phyloP scores from a whole-genome alignment of 64 coral and sea anemone genomes.

The Stichodactyla helianthus region DNA sequence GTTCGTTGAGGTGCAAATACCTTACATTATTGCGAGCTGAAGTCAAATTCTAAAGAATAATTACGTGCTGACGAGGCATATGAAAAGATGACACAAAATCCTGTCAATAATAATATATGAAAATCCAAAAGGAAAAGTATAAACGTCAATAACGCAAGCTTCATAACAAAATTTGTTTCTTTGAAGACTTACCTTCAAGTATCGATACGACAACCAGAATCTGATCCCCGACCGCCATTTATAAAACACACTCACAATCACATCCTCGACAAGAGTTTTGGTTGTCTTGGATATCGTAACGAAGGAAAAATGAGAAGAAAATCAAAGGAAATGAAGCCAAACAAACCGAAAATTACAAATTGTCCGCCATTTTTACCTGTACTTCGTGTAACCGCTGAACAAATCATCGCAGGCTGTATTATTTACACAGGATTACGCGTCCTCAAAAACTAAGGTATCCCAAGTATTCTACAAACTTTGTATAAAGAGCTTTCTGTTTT shows the following conservation, averaged over 20 bases:
- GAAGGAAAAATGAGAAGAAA: neutral
- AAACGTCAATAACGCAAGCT: too few relatives aligned
- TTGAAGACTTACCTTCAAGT: slow-evolving; percentile 65
- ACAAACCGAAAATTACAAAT: slow-evolving; percentile 20
- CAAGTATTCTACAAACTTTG: neutral
- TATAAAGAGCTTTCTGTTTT: neutral
- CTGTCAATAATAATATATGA: too few relatives aligned
- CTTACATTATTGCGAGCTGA: too few relatives aligned
- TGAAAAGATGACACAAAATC: too few relatives aligned
- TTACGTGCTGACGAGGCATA: too few relatives aligned
- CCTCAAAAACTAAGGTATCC: neutral
- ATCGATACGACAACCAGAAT: slow-evolving; percentile 88
- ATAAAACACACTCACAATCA: neutral
- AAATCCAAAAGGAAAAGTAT: too few relatives aligned
- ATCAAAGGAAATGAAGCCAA: slow-evolving; percentile 5
- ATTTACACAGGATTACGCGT: neutral
- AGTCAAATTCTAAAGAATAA: too few relatives aligned
- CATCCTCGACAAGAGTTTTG: neutral
- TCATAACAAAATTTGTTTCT: too few relatives aligned
- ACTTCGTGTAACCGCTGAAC: neutral
- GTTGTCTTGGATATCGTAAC: neutral
- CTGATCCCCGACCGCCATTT: slow-evolving; percentile 80
- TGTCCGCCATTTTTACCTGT: slow-evolving; percentile 7
- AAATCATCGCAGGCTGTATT: slow-evolving; percentile 10
- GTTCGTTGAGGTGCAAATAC: too few relatives aligned